Conservation (phyloP, 1,140 invertebrate genomes). For the Reticulitermes speratus region DNA sequence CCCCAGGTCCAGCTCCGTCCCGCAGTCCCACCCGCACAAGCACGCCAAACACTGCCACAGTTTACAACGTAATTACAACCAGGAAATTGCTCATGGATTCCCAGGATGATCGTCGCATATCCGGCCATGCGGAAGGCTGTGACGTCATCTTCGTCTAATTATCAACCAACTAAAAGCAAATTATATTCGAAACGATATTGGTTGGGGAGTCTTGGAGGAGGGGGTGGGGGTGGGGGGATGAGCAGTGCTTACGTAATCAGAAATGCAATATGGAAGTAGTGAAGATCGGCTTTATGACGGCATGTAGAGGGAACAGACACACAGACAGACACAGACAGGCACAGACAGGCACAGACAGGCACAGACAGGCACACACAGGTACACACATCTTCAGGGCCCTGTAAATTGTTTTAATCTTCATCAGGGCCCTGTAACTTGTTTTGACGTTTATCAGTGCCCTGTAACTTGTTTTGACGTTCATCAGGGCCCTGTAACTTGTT, state of each 20-base stretch:
- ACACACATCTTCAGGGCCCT: too few species aligned
- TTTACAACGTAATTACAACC: slow-evolving; percentile 16
- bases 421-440: too few species aligned
- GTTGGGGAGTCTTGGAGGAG: background rate
- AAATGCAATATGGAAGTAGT: background rate
- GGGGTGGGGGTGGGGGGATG: background rate
- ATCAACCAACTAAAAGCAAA: slow-evolving; percentile 4
- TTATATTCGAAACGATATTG: slow-evolving; percentile 14
- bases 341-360: too few species aligned
- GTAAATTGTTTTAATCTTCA: too few species aligned
- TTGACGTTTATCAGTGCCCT: too few species aligned
- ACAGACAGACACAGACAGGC: too few species aligned
- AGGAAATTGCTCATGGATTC: slow-evolving; percentile 11
- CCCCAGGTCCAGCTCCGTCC: background rate
- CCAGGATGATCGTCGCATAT: background rate
- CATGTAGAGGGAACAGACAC: too few species aligned
- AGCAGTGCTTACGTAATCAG: background rate
- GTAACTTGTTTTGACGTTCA: too few species aligned
- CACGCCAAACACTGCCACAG: background rate
- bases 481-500: too few species aligned
- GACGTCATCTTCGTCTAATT: slow-evolving; percentile 7
- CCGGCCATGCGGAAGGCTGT: background rate
- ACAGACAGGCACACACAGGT: too few species aligned
- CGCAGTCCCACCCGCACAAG: background rate
- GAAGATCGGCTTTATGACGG: too few species aligned